Conservation (phyloP, 2,797 vertebrate species). For the Rousettus madagascariensis region DNA sequence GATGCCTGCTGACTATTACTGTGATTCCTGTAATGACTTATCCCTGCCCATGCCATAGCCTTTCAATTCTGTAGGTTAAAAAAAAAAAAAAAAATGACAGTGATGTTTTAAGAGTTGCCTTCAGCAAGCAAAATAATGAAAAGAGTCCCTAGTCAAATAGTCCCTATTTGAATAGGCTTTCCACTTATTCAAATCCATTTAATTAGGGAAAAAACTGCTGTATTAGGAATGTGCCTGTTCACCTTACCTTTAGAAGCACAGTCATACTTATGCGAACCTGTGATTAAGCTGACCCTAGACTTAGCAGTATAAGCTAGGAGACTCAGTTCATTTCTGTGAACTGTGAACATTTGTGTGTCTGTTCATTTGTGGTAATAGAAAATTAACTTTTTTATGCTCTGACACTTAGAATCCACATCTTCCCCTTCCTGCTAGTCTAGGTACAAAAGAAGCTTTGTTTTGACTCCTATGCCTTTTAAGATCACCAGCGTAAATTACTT, state of each 20-base stretch:
- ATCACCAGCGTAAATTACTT: constrained; percentile 37
- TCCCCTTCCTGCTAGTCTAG: background rate
- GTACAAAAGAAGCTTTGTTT: constrained; percentile 21
- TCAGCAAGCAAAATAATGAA: constrained; percentile 36
- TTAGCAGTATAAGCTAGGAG: constrained; percentile 43
- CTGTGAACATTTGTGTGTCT: background rate
- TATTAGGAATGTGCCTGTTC: constrained; percentile 36
- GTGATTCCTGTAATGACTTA: constrained; percentile 69
- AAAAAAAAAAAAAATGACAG: constrained; percentile 55
- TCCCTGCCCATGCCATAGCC: constrained; percentile 55
- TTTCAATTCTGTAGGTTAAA: background rate
- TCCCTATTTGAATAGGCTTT: constrained; percentile 56
- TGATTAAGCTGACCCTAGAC: constrained; percentile 62
- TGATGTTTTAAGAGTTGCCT: constrained; percentile 38
- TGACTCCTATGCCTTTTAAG: background rate
- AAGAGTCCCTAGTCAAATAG: constrained; percentile 57
- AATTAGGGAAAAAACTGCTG: constrained; percentile 33
- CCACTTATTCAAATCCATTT: constrained; percentile 56
- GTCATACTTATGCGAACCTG: constrained; percentile 64
- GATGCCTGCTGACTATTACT: constrained; percentile 78
- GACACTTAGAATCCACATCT: background rate
- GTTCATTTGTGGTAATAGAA: constrained; percentile 35
- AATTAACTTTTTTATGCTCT: background rate
- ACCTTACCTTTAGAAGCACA: constrained; percentile 75
- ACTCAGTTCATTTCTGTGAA: too few species aligned